Conservation (phyloP, 2,797 vertebrate species). For the Scyliorhinus canicula region DNA sequence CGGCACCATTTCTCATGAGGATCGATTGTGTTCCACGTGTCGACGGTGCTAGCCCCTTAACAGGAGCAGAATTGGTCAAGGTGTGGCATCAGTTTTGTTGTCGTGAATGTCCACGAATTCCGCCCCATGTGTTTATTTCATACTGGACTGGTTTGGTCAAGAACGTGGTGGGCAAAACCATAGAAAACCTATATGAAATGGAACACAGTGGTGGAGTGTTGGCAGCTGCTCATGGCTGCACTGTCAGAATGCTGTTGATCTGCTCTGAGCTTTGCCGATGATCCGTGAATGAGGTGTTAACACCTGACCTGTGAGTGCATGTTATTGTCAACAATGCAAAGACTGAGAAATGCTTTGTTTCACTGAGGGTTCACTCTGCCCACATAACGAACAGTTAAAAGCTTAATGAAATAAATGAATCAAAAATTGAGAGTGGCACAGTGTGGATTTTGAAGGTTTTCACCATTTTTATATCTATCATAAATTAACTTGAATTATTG, state of each 20-base stretch:
- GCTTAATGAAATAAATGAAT: not conserved
- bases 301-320: constrained; percentile 10
- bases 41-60: no score
- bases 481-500: not conserved
- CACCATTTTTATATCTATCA: not conserved
- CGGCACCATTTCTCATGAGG: no score
- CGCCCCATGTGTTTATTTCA: not conserved
- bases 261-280: not conserved
- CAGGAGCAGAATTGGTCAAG: no score
- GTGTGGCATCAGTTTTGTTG: no score
- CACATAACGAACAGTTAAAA: not conserved
- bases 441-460: not conserved
- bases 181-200: not conserved
- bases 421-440: not conserved
- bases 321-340: not conserved
- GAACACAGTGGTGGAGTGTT: not conserved
- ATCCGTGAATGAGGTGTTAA: constrained; percentile 1
- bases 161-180: not conserved
- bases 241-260: not conserved
- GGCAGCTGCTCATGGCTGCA: constrained; percentile 4
- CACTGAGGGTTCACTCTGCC: not conserved
- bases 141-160: not conserved
- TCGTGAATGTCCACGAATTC: no score
- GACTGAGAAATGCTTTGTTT: not conserved
- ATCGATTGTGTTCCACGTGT: no score